Evolutionary conservation across 2,888 invertebrate genomes (phyloP).

Genomic region (Drosophila cognata): DNA sequence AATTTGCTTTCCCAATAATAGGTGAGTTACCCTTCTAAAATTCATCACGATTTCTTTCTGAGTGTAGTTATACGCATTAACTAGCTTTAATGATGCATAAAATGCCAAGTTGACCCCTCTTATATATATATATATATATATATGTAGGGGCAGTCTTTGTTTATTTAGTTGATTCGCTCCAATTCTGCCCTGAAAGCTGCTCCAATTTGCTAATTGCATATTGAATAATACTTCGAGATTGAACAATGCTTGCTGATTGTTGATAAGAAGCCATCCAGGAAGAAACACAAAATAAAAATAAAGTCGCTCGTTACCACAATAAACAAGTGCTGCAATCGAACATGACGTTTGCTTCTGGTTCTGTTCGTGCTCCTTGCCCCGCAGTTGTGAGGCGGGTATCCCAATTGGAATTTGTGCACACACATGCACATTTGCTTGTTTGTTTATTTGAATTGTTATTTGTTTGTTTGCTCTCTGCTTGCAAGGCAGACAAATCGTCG

Average conservation of each 20-base stretch:
- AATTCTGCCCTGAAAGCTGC: slow-evolving; percentile 42
- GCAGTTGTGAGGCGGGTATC: not conserved
- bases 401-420: slow-evolving; percentile 25
- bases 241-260: not conserved
- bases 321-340: slow-evolving; percentile 22
- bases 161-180: slow-evolving; percentile 50
- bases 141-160: not conserved
- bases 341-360: slow-evolving; percentile 15
- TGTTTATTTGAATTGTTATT: slow-evolving; percentile 19
- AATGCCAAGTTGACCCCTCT: not conserved
- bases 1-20: not conserved
- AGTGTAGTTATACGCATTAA: slow-evolving; percentile 10
- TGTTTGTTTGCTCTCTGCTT: slow-evolving; percentile 39
- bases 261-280: slow-evolving; percentile 45
- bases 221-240: slow-evolving; percentile 6
- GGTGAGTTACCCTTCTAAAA: not conserved
- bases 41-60: not conserved
- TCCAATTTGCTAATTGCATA: slow-evolving; percentile 54
- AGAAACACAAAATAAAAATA: not conserved
- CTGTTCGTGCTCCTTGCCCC: not conserved
- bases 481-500: slow-evolving; percentile 52
- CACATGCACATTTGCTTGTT: slow-evolving; percentile 21
- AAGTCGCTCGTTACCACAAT: not conserved
- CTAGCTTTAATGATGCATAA: slow-evolving; percentile 15
- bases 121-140: too few species aligned